These are phyloP conservation scores for Aspidapion aeneum DNA, from an alignment of 2,888 invertebrate species.

Conservation along the genomic window DNA sequence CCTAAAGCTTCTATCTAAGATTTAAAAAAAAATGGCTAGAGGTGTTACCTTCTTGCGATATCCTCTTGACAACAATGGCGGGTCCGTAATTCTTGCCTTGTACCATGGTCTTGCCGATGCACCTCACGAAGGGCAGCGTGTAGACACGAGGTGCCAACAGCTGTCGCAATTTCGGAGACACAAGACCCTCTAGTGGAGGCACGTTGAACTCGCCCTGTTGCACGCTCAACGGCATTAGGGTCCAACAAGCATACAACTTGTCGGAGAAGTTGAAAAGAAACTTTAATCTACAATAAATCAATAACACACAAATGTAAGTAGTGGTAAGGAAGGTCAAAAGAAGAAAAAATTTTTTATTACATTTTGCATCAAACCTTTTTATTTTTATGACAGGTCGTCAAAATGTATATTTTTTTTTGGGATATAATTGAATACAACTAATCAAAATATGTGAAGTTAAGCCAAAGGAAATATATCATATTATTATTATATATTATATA, in stretches of 20 bases:
- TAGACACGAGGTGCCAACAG: conserved; percentile 58
- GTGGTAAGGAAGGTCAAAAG: too few relatives aligned
- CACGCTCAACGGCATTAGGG: conserved; percentile 50
- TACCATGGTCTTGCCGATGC: conserved; percentile 63
- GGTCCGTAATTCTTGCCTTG: conserved; percentile 65
- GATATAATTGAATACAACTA: too few relatives aligned
- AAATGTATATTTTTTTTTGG: too few relatives aligned
- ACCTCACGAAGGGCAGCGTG: conserved; percentile 59
- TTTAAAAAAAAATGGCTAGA: neutral
- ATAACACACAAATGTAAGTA: too few relatives aligned
- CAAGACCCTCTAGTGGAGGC: conserved; percentile 46
- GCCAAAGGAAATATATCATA: neutral
- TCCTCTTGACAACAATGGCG: conserved; percentile 59
- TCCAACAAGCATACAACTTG: conserved; percentile 58
- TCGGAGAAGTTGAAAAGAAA: conserved; percentile 61
- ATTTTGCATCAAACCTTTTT: too few relatives aligned
- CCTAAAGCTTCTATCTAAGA: too few relatives aligned
- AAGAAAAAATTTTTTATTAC: too few relatives aligned
- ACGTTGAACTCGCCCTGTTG: conserved; percentile 46
- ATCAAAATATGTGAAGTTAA: neutral
- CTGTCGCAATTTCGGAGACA: conserved; percentile 50
- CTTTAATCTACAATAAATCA: conserved; percentile 44
- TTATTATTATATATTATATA: too few relatives aligned
- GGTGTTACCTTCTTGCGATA: conserved; percentile 52
- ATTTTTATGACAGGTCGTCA: too few relatives aligned